A percentile compares a stretch with the other conserved stretches of the same genome.
phyloP scores from a whole-genome alignment of 2,797 vertebrate genomes.

The Kryptopterus vitreolus region DNA sequence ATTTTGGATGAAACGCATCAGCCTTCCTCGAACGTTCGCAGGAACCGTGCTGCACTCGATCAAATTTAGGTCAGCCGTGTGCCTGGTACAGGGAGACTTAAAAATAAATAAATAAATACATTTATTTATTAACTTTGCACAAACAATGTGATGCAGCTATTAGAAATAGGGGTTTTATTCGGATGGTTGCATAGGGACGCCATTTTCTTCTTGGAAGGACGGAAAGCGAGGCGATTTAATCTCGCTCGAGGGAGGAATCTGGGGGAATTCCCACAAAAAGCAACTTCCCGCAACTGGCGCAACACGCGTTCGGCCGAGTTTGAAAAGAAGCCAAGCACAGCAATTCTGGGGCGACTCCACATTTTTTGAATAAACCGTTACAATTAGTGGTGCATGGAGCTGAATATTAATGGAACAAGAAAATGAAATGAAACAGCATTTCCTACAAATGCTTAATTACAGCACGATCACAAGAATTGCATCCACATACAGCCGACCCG shows the following conservation, averaged over 20 bases:
- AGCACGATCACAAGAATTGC: neutral
- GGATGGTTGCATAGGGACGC: neutral
- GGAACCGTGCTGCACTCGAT: neutral
- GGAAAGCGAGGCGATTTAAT: neutral
- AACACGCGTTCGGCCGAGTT: neutral
- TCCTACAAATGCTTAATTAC: neutral
- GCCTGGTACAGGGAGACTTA: neutral
- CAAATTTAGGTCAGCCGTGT: constrained; percentile 29
- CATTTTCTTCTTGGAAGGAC: neutral
- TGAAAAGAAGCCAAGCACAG: neutral
- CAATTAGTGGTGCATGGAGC: neutral
- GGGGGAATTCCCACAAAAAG: constrained; percentile 29
- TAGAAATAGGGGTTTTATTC: too few species aligned
- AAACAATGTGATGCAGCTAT: too few species aligned
- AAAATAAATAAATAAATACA: too few species aligned
- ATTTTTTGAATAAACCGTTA: neutral
- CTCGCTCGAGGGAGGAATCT: neutral
- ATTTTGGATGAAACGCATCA: constrained; percentile 39
- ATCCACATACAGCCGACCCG: too few species aligned
- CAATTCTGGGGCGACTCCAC: neutral
- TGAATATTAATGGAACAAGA: neutral
- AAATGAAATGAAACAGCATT: neutral
- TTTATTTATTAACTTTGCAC: neutral
- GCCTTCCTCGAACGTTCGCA: constrained; percentile 2
- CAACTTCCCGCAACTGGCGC: neutral